Evolutionary conservation across 2,888 invertebrate species (phyloP).

Genomic region (Cyclophora albipunctata): DNA sequence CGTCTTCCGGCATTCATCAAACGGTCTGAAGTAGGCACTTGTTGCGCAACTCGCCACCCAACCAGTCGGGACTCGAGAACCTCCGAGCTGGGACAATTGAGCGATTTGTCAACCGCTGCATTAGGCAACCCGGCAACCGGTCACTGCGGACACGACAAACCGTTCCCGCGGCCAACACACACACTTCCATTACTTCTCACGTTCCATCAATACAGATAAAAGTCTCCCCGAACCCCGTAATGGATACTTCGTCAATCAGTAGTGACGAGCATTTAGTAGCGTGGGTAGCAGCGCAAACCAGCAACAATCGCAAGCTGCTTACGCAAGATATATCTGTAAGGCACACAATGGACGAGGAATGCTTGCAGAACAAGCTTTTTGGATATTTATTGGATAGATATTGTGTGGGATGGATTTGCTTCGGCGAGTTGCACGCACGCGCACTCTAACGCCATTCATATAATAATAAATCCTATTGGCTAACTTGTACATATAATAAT

Average conservation of each 20-base stretch:
- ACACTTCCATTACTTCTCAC: slow-evolving; percentile 44
- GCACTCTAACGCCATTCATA: slow-evolving; percentile 34
- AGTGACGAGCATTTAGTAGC: slow-evolving; percentile 47
- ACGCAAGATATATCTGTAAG: slow-evolving; percentile 69
- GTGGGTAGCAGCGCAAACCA: slow-evolving; percentile 56
- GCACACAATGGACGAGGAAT: slow-evolving; percentile 69
- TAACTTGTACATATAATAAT: slow-evolving; percentile 13
- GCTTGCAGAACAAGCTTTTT: slow-evolving; percentile 70
- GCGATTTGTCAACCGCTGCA: slow-evolving; percentile 70
- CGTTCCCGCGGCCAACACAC: slow-evolving; percentile 34
- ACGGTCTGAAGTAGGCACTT: slow-evolving; percentile 42
- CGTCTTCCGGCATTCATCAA: slow-evolving; percentile 66
- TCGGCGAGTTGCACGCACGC: slow-evolving; percentile 41
- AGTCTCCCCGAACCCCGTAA: slow-evolving; percentile 44
- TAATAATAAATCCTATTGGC: slow-evolving; percentile 31
- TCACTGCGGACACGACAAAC: slow-evolving; percentile 44
- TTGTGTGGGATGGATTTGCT: slow-evolving; percentile 69
- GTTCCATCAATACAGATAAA: slow-evolving; percentile 43
- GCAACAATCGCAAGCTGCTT: slow-evolving; percentile 57
- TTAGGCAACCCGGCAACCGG: slow-evolving; percentile 61
- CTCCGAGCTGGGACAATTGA: slow-evolving; percentile 63
- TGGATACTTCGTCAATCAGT: slow-evolving; percentile 56
- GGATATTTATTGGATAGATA: slow-evolving; percentile 74
- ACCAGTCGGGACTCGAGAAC: slow-evolving; percentile 45
- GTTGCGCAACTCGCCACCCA: slow-evolving; percentile 61